phyloP scores from a whole-genome alignment of 2,797 vertebrate genomes.

The Sebastes iracundus region DNA sequence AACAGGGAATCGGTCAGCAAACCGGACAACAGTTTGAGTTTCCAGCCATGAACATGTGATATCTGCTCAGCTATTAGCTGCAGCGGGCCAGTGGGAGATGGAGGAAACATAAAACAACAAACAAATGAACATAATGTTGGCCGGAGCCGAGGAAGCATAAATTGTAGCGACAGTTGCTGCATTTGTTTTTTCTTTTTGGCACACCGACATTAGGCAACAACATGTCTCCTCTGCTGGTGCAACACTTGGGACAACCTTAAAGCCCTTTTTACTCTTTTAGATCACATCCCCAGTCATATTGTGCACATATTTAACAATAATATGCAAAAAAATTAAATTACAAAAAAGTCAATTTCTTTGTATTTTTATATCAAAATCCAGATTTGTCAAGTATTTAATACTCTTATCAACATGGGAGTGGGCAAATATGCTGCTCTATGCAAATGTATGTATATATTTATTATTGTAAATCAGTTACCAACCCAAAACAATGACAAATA shows the following conservation, averaged over 20 bases:
- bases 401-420: too few species aligned
- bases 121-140: neutral
- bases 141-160: neutral
- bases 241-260: neutral
- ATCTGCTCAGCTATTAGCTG: neutral
- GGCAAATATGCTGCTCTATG: too few species aligned
- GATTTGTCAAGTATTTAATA: too few species aligned
- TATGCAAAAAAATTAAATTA: too few species aligned
- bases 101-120: neutral
- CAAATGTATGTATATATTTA: too few species aligned
- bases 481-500: too few species aligned
- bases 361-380: too few species aligned
- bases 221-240: neutral
- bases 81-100: neutral
- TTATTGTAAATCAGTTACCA: too few species aligned
- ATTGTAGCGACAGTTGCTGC: neutral
- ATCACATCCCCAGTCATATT: too few species aligned
- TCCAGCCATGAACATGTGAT: neutral
- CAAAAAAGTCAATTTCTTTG: too few species aligned
- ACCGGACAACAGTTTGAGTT: conserved; percentile 19
- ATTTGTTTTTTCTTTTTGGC: neutral
- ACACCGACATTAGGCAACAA: neutral
- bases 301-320: too few species aligned
- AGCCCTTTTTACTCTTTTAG: too few species aligned
- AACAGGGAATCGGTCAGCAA: neutral